Evolutionary conservation across 2,113 vertebrate genomes (phyloP).

Genomic region (Danio rerio): DNA sequence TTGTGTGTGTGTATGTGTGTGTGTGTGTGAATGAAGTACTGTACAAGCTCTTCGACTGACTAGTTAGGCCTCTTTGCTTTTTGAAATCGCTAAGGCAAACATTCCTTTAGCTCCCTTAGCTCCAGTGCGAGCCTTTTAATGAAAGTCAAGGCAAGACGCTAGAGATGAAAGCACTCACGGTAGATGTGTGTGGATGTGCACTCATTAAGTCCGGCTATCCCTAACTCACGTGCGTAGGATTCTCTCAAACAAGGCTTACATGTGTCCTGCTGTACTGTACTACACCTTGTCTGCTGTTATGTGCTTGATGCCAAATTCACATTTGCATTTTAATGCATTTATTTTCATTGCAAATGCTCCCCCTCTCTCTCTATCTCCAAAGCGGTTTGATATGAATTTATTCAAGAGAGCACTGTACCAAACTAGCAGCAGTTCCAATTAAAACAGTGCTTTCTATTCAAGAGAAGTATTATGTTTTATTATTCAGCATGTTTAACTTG

Average conservation of each 20-base stretch:
- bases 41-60: slow-evolving; percentile 61
- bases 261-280: not conserved
- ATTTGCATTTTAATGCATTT: slow-evolving; percentile 15
- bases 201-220: slow-evolving; percentile 61
- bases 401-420: not conserved
- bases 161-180: slow-evolving; percentile 63
- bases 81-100: slow-evolving; percentile 66
- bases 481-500: not conserved
- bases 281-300: not conserved
- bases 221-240: slow-evolving; percentile 48
- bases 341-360: not conserved
- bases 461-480: not conserved
- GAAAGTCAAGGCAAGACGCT: slow-evolving; percentile 60
- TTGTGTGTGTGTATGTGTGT: not conserved
- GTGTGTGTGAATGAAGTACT: slow-evolving; percentile 60
- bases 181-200: slow-evolving; percentile 54
- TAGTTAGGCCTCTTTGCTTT: slow-evolving; percentile 59
- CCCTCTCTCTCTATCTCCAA: not conserved
- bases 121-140: slow-evolving; percentile 61
- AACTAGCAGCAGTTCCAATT: not conserved
- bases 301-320: not conserved
- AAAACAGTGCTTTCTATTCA: not conserved
- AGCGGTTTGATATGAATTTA: not conserved
- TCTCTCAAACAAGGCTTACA: slow-evolving; percentile 16
- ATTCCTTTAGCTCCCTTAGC: slow-evolving; percentile 57